A percentile compares a stretch with the other conserved stretches of the same genome.
These are phyloP conservation scores for Propithecus coquereli DNA, from an alignment of 2,113 vertebrate genomes.

Conservation along the genomic window DNA sequence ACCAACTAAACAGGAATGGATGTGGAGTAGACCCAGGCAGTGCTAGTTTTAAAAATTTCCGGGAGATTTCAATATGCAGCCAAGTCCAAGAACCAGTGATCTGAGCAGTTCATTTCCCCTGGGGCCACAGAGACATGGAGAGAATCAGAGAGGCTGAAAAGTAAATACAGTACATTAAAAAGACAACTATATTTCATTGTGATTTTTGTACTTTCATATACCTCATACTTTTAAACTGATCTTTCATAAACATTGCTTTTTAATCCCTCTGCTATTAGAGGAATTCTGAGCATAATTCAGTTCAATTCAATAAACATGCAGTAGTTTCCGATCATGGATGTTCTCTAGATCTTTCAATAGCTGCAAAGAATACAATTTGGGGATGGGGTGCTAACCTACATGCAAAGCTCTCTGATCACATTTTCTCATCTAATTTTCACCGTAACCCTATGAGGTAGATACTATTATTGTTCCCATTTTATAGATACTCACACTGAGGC, in stretches of 20 bases:
- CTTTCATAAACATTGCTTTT: not conserved
- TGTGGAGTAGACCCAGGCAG: not conserved
- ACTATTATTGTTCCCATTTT: not conserved
- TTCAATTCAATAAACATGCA: not conserved
- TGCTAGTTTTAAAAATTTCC: not conserved
- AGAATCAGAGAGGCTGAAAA: not conserved
- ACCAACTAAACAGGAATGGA: not conserved
- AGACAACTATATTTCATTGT: not conserved
- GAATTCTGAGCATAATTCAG: slow-evolving; percentile 5
- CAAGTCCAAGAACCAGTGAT: not conserved
- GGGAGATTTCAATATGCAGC: not conserved
- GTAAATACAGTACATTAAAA: not conserved
- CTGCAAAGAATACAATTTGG: not conserved
- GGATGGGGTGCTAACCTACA: not conserved
- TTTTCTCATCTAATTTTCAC: slow-evolving; percentile 12
- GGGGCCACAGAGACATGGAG: not conserved
- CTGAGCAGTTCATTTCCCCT: not conserved
- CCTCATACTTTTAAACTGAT: not conserved
- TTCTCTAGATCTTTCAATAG: not conserved
- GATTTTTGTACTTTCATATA: not conserved
- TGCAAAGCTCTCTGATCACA: not conserved
- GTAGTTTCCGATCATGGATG: not conserved
- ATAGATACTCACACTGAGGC: not conserved
- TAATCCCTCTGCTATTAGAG: not conserved
- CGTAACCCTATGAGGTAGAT: not conserved